These are phyloP conservation scores for Germaria angustata DNA, from an alignment of 2,888 invertebrate species.

Conservation along the genomic window DNA sequence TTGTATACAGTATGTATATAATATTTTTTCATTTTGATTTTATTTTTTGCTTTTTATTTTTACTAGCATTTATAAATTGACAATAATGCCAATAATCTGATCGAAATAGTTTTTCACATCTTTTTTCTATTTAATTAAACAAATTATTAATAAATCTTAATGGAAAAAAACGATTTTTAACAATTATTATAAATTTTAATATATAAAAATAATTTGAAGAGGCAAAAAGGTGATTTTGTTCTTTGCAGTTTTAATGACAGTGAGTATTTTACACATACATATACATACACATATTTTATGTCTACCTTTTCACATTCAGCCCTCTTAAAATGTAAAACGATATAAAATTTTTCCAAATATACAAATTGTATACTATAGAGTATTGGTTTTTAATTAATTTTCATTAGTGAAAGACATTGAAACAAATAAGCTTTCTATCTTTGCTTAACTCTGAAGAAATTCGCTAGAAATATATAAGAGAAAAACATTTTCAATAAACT, in stretches of 20 bases:
- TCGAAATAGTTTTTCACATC: slow-evolving; percentile 2
- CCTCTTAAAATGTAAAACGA: neutral
- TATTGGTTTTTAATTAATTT: slow-evolving; percentile 15
- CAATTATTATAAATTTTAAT: slow-evolving; percentile 9
- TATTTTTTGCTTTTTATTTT: neutral
- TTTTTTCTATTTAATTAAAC: slow-evolving; percentile 20
- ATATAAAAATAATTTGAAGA: neutral
- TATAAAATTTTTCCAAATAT: neutral
- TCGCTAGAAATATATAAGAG: slow-evolving; percentile 48
- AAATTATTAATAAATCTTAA: slow-evolving; percentile 15
- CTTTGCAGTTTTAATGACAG: no score
- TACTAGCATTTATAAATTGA: no score
- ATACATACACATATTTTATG: no score
- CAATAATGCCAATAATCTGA: no score
- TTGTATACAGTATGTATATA: neutral
- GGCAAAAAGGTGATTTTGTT: no score
- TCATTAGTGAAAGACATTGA: slow-evolving; percentile 51
- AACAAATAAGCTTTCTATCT: slow-evolving; percentile 46
- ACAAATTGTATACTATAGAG: slow-evolving; percentile 32
- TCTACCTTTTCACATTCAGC: no score
- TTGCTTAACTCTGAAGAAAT: slow-evolving; percentile 15
- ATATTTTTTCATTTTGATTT: neutral
- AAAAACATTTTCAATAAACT: slow-evolving; percentile 10
- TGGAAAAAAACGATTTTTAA: slow-evolving; percentile 17
- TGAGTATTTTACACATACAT: no score